Conservation (phyloP, 2,888 invertebrate species). For the Spicauda simplicius region DNA sequence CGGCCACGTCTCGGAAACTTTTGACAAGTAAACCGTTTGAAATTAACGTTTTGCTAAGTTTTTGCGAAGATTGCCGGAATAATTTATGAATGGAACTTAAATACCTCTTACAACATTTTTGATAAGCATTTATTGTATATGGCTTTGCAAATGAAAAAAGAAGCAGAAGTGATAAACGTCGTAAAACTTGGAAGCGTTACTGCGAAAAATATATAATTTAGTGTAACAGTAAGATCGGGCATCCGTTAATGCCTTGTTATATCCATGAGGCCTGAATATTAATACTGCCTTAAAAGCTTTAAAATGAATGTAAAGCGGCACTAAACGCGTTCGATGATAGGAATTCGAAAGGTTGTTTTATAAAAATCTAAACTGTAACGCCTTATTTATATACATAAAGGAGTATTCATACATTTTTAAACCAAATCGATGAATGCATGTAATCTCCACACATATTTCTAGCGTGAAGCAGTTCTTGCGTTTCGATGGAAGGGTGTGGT, state of each 20-base stretch:
- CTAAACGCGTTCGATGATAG: too few relatives aligned
- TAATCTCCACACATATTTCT: too few relatives aligned
- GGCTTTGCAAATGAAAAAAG: neutral
- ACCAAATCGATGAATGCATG: too few relatives aligned
- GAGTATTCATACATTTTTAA: too few relatives aligned
- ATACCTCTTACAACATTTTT: slow-evolving; percentile 9
- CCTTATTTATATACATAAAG: too few relatives aligned
- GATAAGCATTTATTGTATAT: slow-evolving; percentile 15
- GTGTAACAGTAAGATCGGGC: neutral
- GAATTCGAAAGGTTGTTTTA: too few relatives aligned
- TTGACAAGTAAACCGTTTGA: slow-evolving; percentile 67
- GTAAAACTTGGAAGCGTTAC: neutral
- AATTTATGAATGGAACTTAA: slow-evolving; percentile 16
- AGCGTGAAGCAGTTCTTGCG: too few relatives aligned
- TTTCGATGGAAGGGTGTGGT: too few relatives aligned
- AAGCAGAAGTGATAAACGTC: neutral
- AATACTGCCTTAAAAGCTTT: too few relatives aligned
- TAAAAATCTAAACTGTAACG: too few relatives aligned
- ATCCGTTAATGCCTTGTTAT: neutral
- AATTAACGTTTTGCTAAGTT: slow-evolving; percentile 57
- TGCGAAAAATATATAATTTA: neutral
- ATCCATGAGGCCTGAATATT: neutral
- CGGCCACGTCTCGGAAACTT: slow-evolving; percentile 67
- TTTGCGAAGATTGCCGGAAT: slow-evolving; percentile 6
- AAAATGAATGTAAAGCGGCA: too few relatives aligned